Conservation (phyloP, 2,888 invertebrate genomes). For the Synanthedon myopaeformis region DNA sequence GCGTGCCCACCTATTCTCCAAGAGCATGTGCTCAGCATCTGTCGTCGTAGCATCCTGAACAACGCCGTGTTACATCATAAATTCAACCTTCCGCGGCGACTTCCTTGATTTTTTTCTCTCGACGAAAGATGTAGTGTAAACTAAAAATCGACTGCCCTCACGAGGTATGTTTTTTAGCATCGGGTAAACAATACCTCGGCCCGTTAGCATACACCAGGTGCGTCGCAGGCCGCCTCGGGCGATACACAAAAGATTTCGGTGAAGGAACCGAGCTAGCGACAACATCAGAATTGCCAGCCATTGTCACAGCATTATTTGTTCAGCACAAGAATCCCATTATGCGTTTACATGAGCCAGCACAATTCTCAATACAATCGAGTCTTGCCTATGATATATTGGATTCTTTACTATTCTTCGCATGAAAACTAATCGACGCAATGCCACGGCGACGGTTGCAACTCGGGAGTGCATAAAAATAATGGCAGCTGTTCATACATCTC, state of each 20-base stretch:
- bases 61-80: slow-evolving; percentile 55
- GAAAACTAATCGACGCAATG: slow-evolving; percentile 2
- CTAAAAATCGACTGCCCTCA: slow-evolving; percentile 51
- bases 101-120: slow-evolving; percentile 60
- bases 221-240: slow-evolving; percentile 40
- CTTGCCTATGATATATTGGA: slow-evolving; percentile 58
- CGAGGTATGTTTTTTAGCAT: slow-evolving; percentile 49
- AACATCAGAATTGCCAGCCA: slow-evolving; percentile 37
- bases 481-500: slow-evolving; percentile 40
- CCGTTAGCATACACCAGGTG: slow-evolving; percentile 53
- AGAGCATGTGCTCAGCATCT: slow-evolving; percentile 60
- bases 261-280: slow-evolving; percentile 48
- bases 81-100: slow-evolving; percentile 61
- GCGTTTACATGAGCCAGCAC: slow-evolving; percentile 22
- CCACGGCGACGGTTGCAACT: neutral
- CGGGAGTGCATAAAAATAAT: slow-evolving; percentile 12
- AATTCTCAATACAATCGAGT: slow-evolving; percentile 31
- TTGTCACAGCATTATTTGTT: slow-evolving; percentile 51
- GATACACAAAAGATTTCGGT: slow-evolving; percentile 60
- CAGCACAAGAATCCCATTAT: slow-evolving; percentile 50
- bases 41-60: slow-evolving; percentile 57
- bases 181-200: slow-evolving; percentile 47
- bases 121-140: slow-evolving; percentile 66
- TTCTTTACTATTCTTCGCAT: slow-evolving; percentile 33
- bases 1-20: slow-evolving; percentile 49